phyloP scores from a whole-genome alignment of 2,113 vertebrate species.

The Machaerirhynchus nigripectus region DNA sequence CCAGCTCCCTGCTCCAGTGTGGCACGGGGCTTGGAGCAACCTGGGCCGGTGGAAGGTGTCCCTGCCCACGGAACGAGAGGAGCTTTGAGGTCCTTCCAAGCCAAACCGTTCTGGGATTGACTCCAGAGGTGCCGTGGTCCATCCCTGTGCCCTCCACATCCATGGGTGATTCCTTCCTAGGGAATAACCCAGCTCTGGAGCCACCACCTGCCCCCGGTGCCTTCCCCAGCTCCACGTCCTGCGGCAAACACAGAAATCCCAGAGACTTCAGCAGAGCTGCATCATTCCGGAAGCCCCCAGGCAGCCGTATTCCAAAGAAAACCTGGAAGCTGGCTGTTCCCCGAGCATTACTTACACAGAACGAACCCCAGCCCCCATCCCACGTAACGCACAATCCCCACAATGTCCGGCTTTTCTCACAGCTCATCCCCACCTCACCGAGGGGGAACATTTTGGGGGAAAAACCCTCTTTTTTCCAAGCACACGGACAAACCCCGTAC shows the following conservation, averaged over 20 bases:
- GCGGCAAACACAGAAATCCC: background rate
- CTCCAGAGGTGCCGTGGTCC: accelerated
- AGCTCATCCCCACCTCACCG: background rate
- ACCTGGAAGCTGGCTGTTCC: background rate
- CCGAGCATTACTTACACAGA: accelerated
- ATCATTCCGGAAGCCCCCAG: background rate
- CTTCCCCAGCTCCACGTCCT: background rate
- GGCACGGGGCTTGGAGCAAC: background rate
- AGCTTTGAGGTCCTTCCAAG: background rate
- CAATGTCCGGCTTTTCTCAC: background rate
- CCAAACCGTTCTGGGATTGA: background rate
- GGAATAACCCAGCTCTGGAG: background rate
- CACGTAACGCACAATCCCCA: accelerated
- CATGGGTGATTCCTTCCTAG: accelerated
- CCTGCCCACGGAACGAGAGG: background rate
- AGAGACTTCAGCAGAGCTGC: background rate
- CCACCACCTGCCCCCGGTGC: accelerated
- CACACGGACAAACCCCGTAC: accelerated
- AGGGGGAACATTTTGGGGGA: background rate
- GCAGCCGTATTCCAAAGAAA: background rate
- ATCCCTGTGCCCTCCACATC: background rate
- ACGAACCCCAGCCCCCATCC: background rate
- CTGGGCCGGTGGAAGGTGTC: background rate
- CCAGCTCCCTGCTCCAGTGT: accelerated
- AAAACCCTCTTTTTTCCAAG: accelerated